Conservation (phyloP, 2,113 vertebrate genomes). For the Herpetotheres cachinnans region DNA sequence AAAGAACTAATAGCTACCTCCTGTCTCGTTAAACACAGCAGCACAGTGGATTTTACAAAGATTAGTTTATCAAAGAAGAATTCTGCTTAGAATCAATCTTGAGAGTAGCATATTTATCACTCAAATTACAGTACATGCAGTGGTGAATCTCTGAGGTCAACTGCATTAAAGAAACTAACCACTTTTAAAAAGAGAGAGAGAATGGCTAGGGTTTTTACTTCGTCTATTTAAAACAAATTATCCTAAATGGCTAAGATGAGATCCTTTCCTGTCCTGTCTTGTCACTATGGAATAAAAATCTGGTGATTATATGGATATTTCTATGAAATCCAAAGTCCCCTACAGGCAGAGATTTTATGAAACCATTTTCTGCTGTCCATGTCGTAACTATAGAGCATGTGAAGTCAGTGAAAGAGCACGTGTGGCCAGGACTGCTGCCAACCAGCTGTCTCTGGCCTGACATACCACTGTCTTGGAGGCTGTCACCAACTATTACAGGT, state of each 20-base stretch:
- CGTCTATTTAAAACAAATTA: background rate
- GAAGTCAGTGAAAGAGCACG: background rate
- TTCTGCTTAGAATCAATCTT: background rate
- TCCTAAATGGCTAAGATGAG: background rate
- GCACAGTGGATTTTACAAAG: slow-evolving; percentile 49
- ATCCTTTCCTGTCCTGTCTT: background rate
- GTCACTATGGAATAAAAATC: background rate
- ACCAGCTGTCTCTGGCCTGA: background rate
- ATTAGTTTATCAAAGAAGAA: slow-evolving; percentile 24
- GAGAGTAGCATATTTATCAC: background rate
- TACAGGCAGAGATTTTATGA: background rate
- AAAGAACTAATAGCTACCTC: slow-evolving; percentile 41
- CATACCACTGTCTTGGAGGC: background rate
- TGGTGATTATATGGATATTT: background rate
- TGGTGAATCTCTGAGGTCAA: background rate
- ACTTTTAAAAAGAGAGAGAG: background rate
- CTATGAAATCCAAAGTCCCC: background rate
- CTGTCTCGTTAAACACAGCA: slow-evolving; percentile 29
- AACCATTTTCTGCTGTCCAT: background rate
- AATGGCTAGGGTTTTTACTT: background rate
- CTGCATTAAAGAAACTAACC: background rate
- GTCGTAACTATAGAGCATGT: background rate
- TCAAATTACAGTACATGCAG: background rate
- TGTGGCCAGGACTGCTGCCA: background rate
- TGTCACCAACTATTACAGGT: background rate